Evolutionary conservation across 2,797 vertebrate species (phyloP).

Genomic region (Sylvilagus floridanus): DNA sequence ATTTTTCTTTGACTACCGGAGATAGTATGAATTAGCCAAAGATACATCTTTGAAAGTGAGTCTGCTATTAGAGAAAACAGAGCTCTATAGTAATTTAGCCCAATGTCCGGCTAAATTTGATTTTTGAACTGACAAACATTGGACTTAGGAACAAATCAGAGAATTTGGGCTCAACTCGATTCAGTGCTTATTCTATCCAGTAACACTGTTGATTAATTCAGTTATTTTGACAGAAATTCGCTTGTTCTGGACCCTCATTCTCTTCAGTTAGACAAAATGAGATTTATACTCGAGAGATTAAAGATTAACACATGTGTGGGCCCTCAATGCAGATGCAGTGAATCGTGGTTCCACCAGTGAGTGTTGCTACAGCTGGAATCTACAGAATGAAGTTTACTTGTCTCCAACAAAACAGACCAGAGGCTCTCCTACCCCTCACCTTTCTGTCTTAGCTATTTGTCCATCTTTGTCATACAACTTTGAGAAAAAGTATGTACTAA

Average conservation of each 20-base stretch:
- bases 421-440: accelerated
- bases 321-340: not conserved
- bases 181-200: not conserved
- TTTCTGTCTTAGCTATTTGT: not conserved
- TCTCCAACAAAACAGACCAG: not conserved
- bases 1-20: not conserved
- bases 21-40: not conserved
- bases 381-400: not conserved
- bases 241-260: not conserved
- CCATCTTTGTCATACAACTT: not conserved
- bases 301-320: not conserved
- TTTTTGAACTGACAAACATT: not conserved
- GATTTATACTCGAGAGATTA: not conserved
- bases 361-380: not conserved
- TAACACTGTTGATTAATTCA: not conserved
- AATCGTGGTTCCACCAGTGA: not conserved
- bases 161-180: not conserved
- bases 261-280: not conserved
- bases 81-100: not conserved
- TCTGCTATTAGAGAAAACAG: constrained; percentile 12
- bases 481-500: not conserved
- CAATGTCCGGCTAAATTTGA: constrained; percentile 26
- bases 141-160: constrained; percentile 18
- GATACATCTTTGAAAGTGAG: not conserved
- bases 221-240: not conserved